Evolutionary conservation across 2,888 invertebrate species (phyloP).

Genomic region (Limnephilus rhombicus): DNA sequence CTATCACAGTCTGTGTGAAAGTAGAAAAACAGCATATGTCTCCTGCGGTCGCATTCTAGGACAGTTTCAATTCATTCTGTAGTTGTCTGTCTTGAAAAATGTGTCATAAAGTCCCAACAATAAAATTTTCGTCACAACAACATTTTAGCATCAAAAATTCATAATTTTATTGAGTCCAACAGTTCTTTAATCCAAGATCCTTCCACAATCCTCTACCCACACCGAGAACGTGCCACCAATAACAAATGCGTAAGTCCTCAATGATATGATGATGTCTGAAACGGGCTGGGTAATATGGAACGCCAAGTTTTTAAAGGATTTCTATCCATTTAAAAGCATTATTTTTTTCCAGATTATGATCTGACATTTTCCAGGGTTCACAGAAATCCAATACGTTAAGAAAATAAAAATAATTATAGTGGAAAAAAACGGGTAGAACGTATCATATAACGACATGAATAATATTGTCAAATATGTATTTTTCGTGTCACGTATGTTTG

Average conservation of each 20-base stretch:
- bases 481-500: background rate
- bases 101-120: background rate
- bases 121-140: background rate
- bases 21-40: no score
- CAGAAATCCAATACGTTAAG: background rate
- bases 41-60: background rate
- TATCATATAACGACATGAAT: background rate
- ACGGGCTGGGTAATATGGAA: background rate
- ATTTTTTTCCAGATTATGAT: background rate
- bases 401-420: background rate
- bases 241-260: slow-evolving; percentile 16
- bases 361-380: background rate
- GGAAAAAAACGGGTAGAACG: background rate
- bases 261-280: slow-evolving; percentile 18
- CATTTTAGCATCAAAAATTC: background rate
- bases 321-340: background rate
- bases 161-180: background rate
- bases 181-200: background rate
- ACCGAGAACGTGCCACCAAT: slow-evolving; percentile 20
- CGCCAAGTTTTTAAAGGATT: slow-evolving; percentile 13
- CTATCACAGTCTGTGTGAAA: background rate
- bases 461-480: background rate
- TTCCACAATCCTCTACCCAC: background rate
- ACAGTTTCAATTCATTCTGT: background rate
- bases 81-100: background rate